Base-by-base conservation (phyloP, 92 coral and sea anemone genomes). In the Paragorgia papillata region DNA sequence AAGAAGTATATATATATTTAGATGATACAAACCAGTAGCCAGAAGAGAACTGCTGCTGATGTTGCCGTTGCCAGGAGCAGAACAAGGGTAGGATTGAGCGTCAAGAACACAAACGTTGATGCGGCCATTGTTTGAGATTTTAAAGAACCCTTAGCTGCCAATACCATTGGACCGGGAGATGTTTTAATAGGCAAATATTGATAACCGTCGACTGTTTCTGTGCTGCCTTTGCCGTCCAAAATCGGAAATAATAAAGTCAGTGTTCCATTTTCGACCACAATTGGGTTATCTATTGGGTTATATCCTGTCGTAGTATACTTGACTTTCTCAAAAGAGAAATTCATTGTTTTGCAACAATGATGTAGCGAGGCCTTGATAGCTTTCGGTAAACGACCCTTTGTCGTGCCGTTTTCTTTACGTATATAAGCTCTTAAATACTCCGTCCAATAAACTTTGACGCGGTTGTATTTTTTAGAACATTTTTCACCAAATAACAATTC, bases 11-110 rank as follows among this genome's bases (percentile, higher is more conserved):
- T n/a, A n/a, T n/a, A n/a, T n/a, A n/a, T n/a, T n/a, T n/a, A n/a
- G n/a, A n/a, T n/a, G n/a, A n/a, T 59, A 59, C 65, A 12, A 13
- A 59, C 68, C 68, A 62, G 19, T 1, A 62, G 19, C 68, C 68
- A 62, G 43, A 62, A 62, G 9, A 62, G 0, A 13, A 62, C 68
- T 4, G 24, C 68, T 18, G 68, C 48, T 2, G 46, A 62, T 3
- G 6, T 24, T 9, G 46, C 2, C 68, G 15, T 2, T 0, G 68
- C 44, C 19, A 62, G 22, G 17, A 27, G 19, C 46, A 62, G 24
- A 2, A 31, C 19, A 13, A 62, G 17, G 3, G 32, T 43, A 0
- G 68, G 68, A 62, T 62, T 62, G 1, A 9, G 8, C 48, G 22
- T 7, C 68, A 62, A 18, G 7, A 6, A 30, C 20, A 27, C 0